These are phyloP conservation scores for Albula glossodonta DNA, from an alignment of 2,113 vertebrate genomes.

Conservation along the genomic window DNA sequence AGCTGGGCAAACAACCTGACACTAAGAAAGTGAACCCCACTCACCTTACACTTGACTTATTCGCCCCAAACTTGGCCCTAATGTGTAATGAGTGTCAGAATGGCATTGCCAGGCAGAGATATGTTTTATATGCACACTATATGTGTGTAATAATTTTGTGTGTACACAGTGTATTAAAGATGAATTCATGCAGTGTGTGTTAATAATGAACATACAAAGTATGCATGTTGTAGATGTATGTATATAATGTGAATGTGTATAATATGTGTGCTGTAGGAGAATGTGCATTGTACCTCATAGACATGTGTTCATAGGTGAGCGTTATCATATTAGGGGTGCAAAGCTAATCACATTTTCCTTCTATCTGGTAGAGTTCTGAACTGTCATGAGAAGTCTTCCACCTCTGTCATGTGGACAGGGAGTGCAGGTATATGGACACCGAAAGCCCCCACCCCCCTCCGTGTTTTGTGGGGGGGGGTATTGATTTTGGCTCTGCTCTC, in stretches of 20 bases:
- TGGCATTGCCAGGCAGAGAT: background rate
- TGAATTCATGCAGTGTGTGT: background rate
- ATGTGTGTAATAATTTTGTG: background rate
- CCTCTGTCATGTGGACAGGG: constrained; percentile 69
- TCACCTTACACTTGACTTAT: background rate
- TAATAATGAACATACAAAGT: background rate
- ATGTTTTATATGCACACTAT: background rate
- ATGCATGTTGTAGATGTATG: background rate
- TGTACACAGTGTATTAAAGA: background rate
- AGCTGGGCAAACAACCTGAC: background rate
- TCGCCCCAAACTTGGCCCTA: background rate
- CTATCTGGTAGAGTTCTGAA: background rate
- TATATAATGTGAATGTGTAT: background rate
- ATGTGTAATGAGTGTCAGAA: background rate
- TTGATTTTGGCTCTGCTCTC: constrained; percentile 85
- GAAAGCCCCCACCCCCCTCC: constrained; percentile 75
- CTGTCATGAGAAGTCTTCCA: constrained; percentile 62
- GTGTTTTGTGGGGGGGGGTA: constrained; percentile 83
- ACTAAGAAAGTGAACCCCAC: background rate
- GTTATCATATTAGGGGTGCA: background rate
- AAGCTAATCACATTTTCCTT: background rate
- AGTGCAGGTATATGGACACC: constrained; percentile 71
- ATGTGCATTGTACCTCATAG: too few species aligned
- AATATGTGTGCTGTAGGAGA: background rate
- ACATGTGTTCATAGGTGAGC: background rate